Conservation (phyloP, 2,797 vertebrate species). For the Tinamus major region DNA sequence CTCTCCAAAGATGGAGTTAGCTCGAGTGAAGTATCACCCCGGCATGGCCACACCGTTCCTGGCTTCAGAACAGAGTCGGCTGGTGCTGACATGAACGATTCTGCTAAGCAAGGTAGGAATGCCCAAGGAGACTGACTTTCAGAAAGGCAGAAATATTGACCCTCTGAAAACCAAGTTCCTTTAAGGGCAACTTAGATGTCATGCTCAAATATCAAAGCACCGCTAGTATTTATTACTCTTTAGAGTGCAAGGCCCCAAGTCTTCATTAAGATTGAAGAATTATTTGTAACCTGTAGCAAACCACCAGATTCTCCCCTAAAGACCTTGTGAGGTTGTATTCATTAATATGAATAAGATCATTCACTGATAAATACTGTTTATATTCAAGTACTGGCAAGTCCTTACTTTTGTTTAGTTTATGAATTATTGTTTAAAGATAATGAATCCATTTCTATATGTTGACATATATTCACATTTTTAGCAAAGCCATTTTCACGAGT, state of each 20-base stretch:
- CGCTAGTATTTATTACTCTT: slow-evolving; percentile 20
- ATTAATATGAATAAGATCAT: background rate
- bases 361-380: background rate
- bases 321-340: background rate
- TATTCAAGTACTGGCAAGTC: background rate
- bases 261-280: background rate
- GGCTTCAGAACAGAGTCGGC: background rate
- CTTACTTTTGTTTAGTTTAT: background rate
- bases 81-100: background rate
- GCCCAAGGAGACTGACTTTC: background rate
- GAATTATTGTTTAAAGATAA: background rate
- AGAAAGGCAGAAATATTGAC: background rate
- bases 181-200: background rate
- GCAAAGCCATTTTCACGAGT: background rate
- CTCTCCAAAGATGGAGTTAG: background rate
- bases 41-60: accelerated
- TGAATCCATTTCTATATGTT: background rate
- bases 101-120: background rate
- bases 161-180: background rate
- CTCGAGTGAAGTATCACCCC: background rate
- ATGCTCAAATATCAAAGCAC: slow-evolving; percentile 52
- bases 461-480: background rate
- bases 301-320: background rate
- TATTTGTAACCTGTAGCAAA: slow-evolving; percentile 29
- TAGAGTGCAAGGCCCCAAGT: slow-evolving; percentile 14